A percentile compares a stretch with the other conserved stretches of the same genome.
Evolutionary conservation across 2,888 invertebrate species (phyloP).

Genomic region (Eilema caniola): DNA sequence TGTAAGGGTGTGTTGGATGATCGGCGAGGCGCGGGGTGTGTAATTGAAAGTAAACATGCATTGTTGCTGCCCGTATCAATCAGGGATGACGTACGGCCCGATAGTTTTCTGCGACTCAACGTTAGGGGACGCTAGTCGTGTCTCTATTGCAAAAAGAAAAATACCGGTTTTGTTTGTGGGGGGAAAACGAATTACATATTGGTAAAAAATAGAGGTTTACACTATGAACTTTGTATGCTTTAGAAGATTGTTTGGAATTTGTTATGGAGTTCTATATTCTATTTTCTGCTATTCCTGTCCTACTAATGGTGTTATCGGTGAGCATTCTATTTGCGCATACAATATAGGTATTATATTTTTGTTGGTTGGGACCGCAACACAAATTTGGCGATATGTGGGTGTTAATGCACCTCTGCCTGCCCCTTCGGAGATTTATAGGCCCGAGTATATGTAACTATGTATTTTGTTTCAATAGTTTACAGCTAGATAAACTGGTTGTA

Average conservation of each 20-base stretch:
- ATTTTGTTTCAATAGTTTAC: too few relatives aligned
- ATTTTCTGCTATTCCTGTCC: too few relatives aligned
- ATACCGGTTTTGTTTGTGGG: background rate
- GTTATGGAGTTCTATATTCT: background rate
- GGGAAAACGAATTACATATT: background rate
- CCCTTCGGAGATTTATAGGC: too few relatives aligned
- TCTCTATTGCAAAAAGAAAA: constrained; percentile 4
- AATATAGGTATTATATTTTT: too few relatives aligned
- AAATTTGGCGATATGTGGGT: too few relatives aligned
- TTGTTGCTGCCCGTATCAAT: constrained; percentile 84
- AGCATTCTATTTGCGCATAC: too few relatives aligned
- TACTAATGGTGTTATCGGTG: too few relatives aligned
- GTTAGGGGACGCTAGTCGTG: constrained; percentile 43
- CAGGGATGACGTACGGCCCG: constrained; percentile 59
- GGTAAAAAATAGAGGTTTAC: background rate
- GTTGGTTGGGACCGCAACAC: too few relatives aligned
- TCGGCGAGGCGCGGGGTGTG: constrained; percentile 61
- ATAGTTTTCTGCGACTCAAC: constrained; percentile 62
- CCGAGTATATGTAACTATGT: too few relatives aligned
- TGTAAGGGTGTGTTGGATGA: constrained; percentile 38
- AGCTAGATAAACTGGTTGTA: too few relatives aligned
- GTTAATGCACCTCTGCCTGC: too few relatives aligned
- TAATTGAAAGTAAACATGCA: constrained; percentile 85
- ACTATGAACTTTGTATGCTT: too few relatives aligned
- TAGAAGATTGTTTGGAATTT: background rate